phyloP scores from a whole-genome alignment of 2,888 invertebrate genomes.

The Cryptus viduatorius region DNA sequence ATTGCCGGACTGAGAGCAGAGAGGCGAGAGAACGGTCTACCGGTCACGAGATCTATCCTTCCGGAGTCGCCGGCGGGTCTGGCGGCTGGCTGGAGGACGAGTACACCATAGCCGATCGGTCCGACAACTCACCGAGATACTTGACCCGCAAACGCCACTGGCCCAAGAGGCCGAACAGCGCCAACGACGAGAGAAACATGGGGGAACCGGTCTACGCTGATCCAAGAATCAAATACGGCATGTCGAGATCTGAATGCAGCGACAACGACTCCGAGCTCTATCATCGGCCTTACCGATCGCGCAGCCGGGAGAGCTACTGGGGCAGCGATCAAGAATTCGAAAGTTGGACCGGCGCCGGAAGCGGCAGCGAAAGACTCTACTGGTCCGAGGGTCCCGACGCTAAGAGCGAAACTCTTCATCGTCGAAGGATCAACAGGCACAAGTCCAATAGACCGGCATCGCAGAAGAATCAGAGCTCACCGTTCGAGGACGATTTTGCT shows the following conservation, averaged over 20 bases:
- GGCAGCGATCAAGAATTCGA: slow-evolving; percentile 84
- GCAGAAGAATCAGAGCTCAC: slow-evolving; percentile 85
- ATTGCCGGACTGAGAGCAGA: slow-evolving; percentile 77
- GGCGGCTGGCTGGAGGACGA: slow-evolving; percentile 78
- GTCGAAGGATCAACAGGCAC: slow-evolving; percentile 81
- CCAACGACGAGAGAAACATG: slow-evolving; percentile 81
- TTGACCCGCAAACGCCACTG: slow-evolving; percentile 80
- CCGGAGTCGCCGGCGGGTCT: slow-evolving; percentile 69
- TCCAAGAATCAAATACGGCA: slow-evolving; percentile 79
- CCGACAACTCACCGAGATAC: slow-evolving; percentile 81
- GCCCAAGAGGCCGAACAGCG: slow-evolving; percentile 83
- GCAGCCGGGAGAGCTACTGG: slow-evolving; percentile 83
- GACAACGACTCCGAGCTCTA: slow-evolving; percentile 83
- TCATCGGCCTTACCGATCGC: slow-evolving; percentile 81
- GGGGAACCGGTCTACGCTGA: slow-evolving; percentile 79
- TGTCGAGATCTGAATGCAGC: slow-evolving; percentile 83
- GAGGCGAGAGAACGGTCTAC: slow-evolving; percentile 67
- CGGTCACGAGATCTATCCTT: slow-evolving; percentile 76
- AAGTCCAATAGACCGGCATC: slow-evolving; percentile 76
- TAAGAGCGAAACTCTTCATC: slow-evolving; percentile 81
- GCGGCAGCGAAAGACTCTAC: slow-evolving; percentile 79
- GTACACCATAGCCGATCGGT: slow-evolving; percentile 78
- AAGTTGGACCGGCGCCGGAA: slow-evolving; percentile 74
- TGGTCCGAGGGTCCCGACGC: slow-evolving; percentile 82
- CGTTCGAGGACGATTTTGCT: slow-evolving; percentile 88